Evolutionary conservation across 2,888 invertebrate species (phyloP).

Genomic region (Agelastica alni): DNA sequence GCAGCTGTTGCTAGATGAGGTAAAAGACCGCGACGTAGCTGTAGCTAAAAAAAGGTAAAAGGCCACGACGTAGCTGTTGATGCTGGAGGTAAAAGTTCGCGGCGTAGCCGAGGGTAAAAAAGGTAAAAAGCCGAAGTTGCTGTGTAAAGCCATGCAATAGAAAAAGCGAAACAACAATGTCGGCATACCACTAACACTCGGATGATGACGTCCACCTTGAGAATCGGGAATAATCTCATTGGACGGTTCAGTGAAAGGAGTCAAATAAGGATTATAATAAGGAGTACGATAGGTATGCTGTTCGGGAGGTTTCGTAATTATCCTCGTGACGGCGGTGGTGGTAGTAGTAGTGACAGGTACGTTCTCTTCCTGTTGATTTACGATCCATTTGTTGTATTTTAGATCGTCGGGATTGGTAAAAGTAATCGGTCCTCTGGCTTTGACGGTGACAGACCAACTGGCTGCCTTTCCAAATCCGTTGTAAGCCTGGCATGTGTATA

Average conservation of each 20-base stretch:
- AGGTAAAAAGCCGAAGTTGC: no score
- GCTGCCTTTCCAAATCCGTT: slow-evolving; percentile 76
- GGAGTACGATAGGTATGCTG: slow-evolving; percentile 30
- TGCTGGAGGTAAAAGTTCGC: no score
- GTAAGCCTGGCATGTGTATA: slow-evolving; percentile 88
- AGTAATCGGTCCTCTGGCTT: slow-evolving; percentile 72
- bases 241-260: slow-evolving; percentile 34
- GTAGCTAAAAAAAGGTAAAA: no score
- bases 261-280: slow-evolving; percentile 43
- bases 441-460: slow-evolving; percentile 75
- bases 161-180: neutral
- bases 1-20: no score
- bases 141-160: neutral
- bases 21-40: no score
- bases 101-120: no score
- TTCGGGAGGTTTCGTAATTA: slow-evolving; percentile 32
- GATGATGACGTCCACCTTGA: slow-evolving; percentile 20
- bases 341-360: slow-evolving; percentile 43
- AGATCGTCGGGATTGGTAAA: slow-evolving; percentile 62
- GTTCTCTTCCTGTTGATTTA: slow-evolving; percentile 60
- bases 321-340: slow-evolving; percentile 39
- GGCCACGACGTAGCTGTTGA: no score
- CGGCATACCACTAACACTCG: slow-evolving; percentile 37
- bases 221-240: slow-evolving; percentile 39
- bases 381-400: slow-evolving; percentile 63